Evolutionary conservation across 2,113 vertebrate genomes (phyloP).

Genomic region (human (Homo sapiens)): GRCh38 chr20:34999001-34999500

Average conservation of each 20-base stretch:
- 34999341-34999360: slow-evolving; percentile 93
- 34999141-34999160: slow-evolving; percentile 94
- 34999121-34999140: slow-evolving; percentile 95
- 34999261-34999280: slow-evolving; percentile 93
- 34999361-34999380: slow-evolving; percentile 93
- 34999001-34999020: no score
- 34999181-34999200: slow-evolving; percentile 91
- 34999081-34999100: slow-evolving; percentile 93
- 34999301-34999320: slow-evolving; percentile 92
- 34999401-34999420: slow-evolving; percentile 85
- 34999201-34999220: slow-evolving; percentile 93
- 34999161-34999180: slow-evolving; percentile 92
- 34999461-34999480: not conserved
- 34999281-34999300: slow-evolving; percentile 92
- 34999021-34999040: not conserved
- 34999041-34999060: slow-evolving; percentile 86
- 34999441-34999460: not conserved
- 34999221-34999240: slow-evolving; percentile 93
- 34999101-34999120: slow-evolving; percentile 91
- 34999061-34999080: slow-evolving; percentile 92
- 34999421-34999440: not conserved
- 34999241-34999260: slow-evolving; percentile 91
- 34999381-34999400: slow-evolving; percentile 97
- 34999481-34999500: not conserved
- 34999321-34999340: slow-evolving; percentile 96